Evolutionary conservation across 2,888 invertebrate genomes (phyloP), one percentile per base, ranked within the genome.

Genomic region (Acronicta aceris): DNA sequence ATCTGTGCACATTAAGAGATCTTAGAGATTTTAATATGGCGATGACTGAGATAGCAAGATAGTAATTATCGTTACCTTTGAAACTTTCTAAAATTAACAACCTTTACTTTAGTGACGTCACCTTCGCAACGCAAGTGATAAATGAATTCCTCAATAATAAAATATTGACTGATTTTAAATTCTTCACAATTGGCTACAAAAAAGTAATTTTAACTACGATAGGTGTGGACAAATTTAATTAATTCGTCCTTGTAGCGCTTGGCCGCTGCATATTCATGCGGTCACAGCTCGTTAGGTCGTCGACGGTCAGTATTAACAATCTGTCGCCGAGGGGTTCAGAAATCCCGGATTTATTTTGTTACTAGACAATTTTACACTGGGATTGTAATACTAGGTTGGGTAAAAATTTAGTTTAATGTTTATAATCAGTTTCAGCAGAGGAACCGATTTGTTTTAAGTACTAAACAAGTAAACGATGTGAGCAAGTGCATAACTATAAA

Each of bases 221-320:
- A 79, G 79, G 84, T 85, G 85, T 83, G 83, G 83, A 81, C 80
- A 79, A 84, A 84, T 86, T 88, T 89, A 90, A 91, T 91, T 87
- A 90, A 90, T 90, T 84, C 84, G 82, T 83, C 86, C 86, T 85
- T 84, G 85, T 85, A 70, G 62, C 73, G 64, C 67, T 56, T 54
- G 54, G 45, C 40, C 71, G 70, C 77, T 93, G 93, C 88, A 94
- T 94, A 94, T 94, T 93, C 93, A 94, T 94, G 88, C 78, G 89
- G 87, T 85, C 87, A 83, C 90, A 86, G 89, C 92, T 94, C 92
- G 93, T 93, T 94, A 94, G 90, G 89, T 90, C 89, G 88, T 81
- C 83, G 69, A 68, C 84, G 91, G 89, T 91, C 92, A 92, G 89
- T 87, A 88, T 89, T 88, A 89, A 90, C 91, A 89, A 82, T 85